Evolutionary conservation across 1,140 invertebrate genomes (phyloP).

Genomic region (Bombus ignitus): DNA sequence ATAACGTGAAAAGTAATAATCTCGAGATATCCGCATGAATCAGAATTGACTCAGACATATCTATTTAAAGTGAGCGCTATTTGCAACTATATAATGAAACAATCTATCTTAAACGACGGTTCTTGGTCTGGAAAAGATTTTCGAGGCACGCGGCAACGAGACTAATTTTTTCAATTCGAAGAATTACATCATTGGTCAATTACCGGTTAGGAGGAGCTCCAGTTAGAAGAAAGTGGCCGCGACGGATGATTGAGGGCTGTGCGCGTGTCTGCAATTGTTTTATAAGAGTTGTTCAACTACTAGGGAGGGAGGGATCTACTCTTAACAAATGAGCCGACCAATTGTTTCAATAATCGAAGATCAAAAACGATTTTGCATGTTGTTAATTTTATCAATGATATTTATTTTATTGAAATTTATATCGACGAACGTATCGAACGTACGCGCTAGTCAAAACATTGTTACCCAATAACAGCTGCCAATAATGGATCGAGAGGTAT

Average conservation of each 20-base stretch:
- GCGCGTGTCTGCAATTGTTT: slow-evolving; percentile 50
- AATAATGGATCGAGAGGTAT: slow-evolving; percentile 56
- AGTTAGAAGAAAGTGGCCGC: slow-evolving; percentile 54
- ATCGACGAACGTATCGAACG: background rate
- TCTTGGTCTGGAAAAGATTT: background rate
- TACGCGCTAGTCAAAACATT: slow-evolving; percentile 1
- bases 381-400: background rate
- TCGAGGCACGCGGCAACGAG: slow-evolving; percentile 8
- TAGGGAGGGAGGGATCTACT: background rate
- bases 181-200: slow-evolving; percentile 39
- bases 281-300: slow-evolving; percentile 4
- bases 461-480: slow-evolving; percentile 34
- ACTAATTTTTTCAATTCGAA: slow-evolving; percentile 29
- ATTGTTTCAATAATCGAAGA: background rate
- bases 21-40: background rate
- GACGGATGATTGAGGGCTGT: slow-evolving; percentile 10
- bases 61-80: background rate
- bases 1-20: background rate
- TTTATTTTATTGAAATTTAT: background rate
- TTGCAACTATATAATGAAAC: background rate
- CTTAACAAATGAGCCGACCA: background rate
- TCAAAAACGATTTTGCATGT: background rate
- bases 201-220: background rate
- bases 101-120: background rate
- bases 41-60: background rate